These are phyloP conservation scores for Cyclura pinguis DNA, from an alignment of 2,797 vertebrate genomes.

Conservation along the genomic window DNA sequence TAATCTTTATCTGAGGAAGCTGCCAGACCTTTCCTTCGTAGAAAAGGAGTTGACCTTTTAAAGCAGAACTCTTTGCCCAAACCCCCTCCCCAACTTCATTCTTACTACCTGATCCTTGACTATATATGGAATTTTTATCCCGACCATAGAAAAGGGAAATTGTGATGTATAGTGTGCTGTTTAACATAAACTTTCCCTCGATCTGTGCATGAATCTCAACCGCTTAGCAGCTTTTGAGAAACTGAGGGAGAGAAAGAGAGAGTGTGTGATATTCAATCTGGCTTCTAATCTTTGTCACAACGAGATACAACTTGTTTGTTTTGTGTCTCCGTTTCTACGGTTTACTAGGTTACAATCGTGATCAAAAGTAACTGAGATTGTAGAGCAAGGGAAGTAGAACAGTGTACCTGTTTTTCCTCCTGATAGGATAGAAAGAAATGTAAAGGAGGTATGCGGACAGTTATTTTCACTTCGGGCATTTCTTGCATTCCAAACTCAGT, in stretches of 20 bases:
- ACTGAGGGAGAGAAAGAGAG: too few species aligned
- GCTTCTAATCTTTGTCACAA: neutral
- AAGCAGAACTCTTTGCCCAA: slow-evolving; percentile 10
- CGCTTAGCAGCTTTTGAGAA: neutral
- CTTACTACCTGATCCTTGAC: slow-evolving; percentile 10
- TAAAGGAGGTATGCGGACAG: neutral
- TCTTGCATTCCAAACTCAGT: neutral
- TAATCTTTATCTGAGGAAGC: slow-evolving; percentile 4
- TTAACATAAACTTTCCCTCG: neutral
- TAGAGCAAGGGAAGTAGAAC: neutral
- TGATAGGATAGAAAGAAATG: neutral
- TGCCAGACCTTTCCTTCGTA: slow-evolving; percentile 5
- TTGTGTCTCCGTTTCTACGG: neutral
- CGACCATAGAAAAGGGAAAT: neutral
- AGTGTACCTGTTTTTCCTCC: neutral
- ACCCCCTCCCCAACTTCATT: neutral
- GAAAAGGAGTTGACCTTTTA: neutral
- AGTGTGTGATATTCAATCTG: too few species aligned
- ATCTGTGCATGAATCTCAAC: neutral
- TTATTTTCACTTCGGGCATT: neutral
- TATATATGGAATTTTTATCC: slow-evolving; percentile 33
- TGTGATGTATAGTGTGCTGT: neutral
- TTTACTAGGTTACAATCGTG: neutral
- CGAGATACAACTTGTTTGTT: slow-evolving; percentile 1
- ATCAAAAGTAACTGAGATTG: neutral